Base-by-base conservation (phyloP, 2,888 invertebrate genomes). In the Drosophila trichaetosa region DNA sequence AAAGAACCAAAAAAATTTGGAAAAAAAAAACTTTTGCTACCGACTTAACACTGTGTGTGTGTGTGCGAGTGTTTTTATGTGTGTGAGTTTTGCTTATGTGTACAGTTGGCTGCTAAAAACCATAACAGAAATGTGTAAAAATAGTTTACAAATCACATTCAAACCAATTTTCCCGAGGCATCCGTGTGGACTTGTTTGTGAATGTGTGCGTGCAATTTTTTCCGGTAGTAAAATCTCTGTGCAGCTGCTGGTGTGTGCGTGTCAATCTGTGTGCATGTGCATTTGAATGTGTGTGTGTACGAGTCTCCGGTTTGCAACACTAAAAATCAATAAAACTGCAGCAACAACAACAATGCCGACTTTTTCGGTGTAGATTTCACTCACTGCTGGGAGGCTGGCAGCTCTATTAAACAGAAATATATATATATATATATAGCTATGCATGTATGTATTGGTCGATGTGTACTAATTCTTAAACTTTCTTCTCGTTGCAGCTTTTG, bases 401-500 rank as follows among this genome's bases (percentile, higher is more conserved):
- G 49, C 56, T 62, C 27, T 58, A 46, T 56, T 60, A 38, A 42
- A 65, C 18, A 27, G 7, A 54, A n/a, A 38, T 18, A 56, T 38
- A 56, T 27, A 38, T 38, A 7, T 54, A 38, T 16, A 40, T 51
- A 53, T 42, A 48, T 31, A 36, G 4, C 29, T 38, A 49, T 46
- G 34, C 59, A 51, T 52, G 49, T 52, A 63, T 60, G 29, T 65
- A 29, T 56, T 29, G 21, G 10, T 57, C 34, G 16, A 42, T 70
- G 33, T 31, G 48, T 68, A 53, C 70, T 75, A 76, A 81, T 73
- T 80, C 49, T 64, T 73, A 16, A 65, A 81, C 67, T 73, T 78
- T 77, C 73, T 68, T 78, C 48, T 76, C 69, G 74, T 91, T 91
- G 61, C 90, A 93, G 93, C 93, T 93, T 93, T 93, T 93, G 92